phyloP scores from a whole-genome alignment of 2,113 vertebrate species.

The Eulemur rufifrons region DNA sequence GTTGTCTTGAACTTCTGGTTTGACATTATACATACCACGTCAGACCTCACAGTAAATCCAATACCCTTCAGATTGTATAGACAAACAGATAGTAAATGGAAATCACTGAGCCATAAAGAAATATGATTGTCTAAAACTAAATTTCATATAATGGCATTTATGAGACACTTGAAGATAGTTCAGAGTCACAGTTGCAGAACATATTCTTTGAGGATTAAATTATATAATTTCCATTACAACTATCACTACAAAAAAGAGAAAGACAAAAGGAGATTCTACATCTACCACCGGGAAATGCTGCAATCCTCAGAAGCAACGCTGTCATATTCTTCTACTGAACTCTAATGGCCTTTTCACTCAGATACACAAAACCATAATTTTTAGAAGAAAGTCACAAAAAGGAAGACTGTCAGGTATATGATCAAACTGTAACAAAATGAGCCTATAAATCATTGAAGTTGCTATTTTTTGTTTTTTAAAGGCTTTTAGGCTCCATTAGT shows the following conservation, averaged over 20 bases:
- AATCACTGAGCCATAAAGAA: slow-evolving; percentile 53
- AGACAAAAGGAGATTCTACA: background rate
- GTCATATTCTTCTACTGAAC: slow-evolving; percentile 50
- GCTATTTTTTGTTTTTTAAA: slow-evolving; percentile 77
- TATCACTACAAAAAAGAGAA: background rate
- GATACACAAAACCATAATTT: slow-evolving; percentile 66
- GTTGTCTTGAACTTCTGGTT: slow-evolving; percentile 23
- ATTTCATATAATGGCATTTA: background rate
- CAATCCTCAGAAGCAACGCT: slow-evolving; percentile 53
- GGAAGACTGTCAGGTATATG: slow-evolving; percentile 66
- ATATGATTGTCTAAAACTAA: slow-evolving; percentile 17
- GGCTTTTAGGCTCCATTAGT: slow-evolving; percentile 80
- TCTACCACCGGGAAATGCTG: background rate
- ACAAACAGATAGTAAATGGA: background rate
- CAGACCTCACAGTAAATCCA: background rate
- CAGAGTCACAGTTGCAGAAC: background rate
- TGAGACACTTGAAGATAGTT: background rate
- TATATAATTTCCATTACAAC: background rate
- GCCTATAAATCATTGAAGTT: slow-evolving; percentile 70
- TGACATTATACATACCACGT: background rate
- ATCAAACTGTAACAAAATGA: slow-evolving; percentile 76
- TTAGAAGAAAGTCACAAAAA: slow-evolving; percentile 59
- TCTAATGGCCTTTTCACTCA: slow-evolving; percentile 61
- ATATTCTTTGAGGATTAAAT: background rate
- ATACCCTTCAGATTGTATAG: background rate